These are phyloP conservation scores for Melanerpes aurifrons DNA, from an alignment of 2,113 vertebrate species.

Conservation along the genomic window DNA sequence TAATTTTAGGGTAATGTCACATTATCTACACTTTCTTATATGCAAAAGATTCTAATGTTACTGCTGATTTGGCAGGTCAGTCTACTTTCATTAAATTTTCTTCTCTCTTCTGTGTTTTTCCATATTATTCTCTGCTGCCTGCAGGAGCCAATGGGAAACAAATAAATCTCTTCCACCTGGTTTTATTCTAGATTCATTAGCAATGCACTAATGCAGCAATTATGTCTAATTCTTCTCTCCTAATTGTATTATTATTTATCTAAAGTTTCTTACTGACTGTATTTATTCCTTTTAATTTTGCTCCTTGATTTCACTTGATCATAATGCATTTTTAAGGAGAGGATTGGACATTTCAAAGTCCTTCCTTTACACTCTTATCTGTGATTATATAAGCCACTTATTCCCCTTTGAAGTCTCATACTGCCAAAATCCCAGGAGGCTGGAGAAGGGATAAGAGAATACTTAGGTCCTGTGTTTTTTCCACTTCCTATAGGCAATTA, in stretches of 20 bases:
- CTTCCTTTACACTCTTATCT: conserved; percentile 3
- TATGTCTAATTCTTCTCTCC: conserved; percentile 24
- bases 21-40: background rate
- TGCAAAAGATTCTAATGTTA: background rate
- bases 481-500: background rate
- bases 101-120: conserved; percentile 3
- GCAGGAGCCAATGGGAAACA: conserved; percentile 37
- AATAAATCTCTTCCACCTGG: conserved; percentile 46
- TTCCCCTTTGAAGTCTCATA: background rate
- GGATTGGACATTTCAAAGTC: background rate
- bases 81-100: conserved; percentile 42
- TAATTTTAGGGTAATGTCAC: background rate
- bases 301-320: background rate
- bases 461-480: background rate
- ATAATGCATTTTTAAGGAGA: background rate
- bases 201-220: conserved; percentile 15
- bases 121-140: background rate
- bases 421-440: conserved; percentile 1
- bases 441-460: background rate
- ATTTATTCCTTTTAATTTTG: conserved; percentile 39
- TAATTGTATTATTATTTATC: conserved; percentile 50
- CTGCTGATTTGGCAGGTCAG: background rate
- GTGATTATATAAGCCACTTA: conserved; percentile 46
- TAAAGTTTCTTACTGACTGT: background rate
- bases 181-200: conserved; percentile 58